Conservation (phyloP, 2,888 invertebrate genomes). For the Cyaniris semiargus region DNA sequence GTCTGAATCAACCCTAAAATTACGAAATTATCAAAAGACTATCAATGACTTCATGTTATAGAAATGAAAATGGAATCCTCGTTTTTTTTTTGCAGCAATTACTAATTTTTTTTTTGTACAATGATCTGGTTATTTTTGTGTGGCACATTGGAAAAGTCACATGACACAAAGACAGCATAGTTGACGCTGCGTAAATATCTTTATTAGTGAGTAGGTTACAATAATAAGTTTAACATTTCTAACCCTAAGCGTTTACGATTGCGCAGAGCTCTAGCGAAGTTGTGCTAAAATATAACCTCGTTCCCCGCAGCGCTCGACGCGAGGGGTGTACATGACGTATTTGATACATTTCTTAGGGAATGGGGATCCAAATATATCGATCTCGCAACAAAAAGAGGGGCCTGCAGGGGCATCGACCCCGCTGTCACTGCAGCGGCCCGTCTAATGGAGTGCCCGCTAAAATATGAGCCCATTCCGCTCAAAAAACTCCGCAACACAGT, state of each 20-base stretch:
- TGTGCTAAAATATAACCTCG: background rate
- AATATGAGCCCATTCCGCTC: conserved; percentile 69
- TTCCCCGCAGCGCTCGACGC: background rate
- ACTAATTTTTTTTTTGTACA: too few species aligned
- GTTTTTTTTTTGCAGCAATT: too few species aligned
- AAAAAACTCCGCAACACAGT: conserved; percentile 24
- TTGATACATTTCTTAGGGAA: conserved; percentile 34
- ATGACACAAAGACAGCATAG: too few species aligned
- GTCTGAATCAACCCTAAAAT: too few species aligned
- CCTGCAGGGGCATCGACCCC: conserved; percentile 72
- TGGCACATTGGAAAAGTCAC: too few species aligned
- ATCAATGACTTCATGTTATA: too few species aligned
- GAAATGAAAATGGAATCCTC: too few species aligned
- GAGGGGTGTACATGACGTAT: conserved; percentile 1
- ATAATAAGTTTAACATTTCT: background rate
- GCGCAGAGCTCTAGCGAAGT: background rate
- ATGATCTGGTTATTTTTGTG: too few species aligned
- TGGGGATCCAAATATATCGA: conserved; percentile 74
- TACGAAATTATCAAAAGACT: too few species aligned
- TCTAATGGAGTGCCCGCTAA: conserved; percentile 75
- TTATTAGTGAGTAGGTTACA: background rate
- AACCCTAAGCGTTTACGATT: background rate
- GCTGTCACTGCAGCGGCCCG: conserved; percentile 75
- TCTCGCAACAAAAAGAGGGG: conserved; percentile 79
- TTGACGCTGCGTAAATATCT: too few species aligned